Evolutionary conservation across 2,797 vertebrate species (phyloP).

Genomic region (Melanitta fusca): DNA sequence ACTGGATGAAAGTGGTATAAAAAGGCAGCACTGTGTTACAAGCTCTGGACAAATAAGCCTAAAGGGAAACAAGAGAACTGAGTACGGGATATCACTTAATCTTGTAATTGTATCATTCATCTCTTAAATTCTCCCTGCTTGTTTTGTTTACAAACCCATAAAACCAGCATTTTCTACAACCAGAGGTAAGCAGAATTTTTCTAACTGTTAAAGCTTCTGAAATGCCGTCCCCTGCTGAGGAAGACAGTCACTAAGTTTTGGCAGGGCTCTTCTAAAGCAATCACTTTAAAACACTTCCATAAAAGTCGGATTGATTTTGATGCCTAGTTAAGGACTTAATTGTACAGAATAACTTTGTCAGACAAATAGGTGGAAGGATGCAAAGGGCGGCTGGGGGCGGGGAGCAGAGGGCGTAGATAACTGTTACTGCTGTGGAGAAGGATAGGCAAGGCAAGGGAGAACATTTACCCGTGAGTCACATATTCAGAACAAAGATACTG

Average conservation of each 20-base stretch:
- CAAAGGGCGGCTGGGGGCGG: background rate
- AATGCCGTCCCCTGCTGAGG: background rate
- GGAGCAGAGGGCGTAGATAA: background rate
- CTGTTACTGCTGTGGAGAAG: background rate
- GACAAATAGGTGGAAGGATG: constrained; percentile 1
- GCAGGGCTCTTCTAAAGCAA: background rate
- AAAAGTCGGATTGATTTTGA: background rate
- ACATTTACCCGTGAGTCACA: background rate
- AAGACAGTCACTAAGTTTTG: background rate
- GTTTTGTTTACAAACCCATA: background rate
- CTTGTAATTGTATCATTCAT: background rate
- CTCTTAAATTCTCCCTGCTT: background rate
- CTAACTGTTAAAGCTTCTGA: background rate
- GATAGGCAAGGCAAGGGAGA: background rate
- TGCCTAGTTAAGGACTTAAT: background rate
- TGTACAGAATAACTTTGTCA: background rate
- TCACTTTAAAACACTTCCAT: background rate
- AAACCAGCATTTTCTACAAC: background rate
- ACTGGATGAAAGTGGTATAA: background rate
- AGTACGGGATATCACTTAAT: background rate
- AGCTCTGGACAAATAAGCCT: background rate
- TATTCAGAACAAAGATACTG: background rate
- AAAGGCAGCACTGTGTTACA: background rate
- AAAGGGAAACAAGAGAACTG: background rate
- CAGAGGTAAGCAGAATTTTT: background rate